Evolutionary conservation across 30 jellyfish, hydroid and myxozoan species (phyloP).

Genomic region (Turritopsis dohrnii): DNA sequence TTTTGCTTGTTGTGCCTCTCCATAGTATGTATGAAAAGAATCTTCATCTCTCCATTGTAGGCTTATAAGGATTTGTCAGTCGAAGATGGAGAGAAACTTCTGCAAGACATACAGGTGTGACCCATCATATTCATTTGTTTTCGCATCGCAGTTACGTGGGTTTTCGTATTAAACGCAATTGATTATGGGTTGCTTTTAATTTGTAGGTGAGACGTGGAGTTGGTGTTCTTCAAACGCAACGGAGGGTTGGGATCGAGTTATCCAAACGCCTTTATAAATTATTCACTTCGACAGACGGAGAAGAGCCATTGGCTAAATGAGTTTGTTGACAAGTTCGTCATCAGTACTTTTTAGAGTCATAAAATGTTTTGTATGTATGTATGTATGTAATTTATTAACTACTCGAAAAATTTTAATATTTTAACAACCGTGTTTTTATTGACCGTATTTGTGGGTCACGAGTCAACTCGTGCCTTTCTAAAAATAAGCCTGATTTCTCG

Average conservation of each 20-base stretch:
- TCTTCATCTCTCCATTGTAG: background rate
- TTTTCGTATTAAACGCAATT: background rate
- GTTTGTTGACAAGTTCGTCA: background rate
- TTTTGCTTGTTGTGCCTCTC: too few relatives aligned
- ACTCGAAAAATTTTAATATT: too few relatives aligned
- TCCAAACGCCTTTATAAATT: conserved; percentile 55
- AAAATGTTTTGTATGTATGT: too few relatives aligned
- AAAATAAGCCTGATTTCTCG: too few relatives aligned
- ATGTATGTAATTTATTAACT: too few relatives aligned
- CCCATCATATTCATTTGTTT: too few relatives aligned
- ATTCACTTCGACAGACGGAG: conserved; percentile 50
- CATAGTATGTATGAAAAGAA: background rate
- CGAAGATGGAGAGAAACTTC: conserved; percentile 40
- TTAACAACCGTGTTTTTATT: too few relatives aligned
- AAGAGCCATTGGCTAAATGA: conserved; percentile 53
- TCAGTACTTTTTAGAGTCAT: background rate
- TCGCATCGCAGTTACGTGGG: background rate
- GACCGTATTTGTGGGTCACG: too few relatives aligned
- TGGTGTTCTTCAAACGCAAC: conserved; percentile 81
- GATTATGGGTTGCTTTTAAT: background rate
- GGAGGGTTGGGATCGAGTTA: conserved; percentile 92
- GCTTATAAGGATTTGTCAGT: conserved; percentile 23
- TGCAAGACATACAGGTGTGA: conserved; percentile 75
- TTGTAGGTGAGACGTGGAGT: conserved; percentile 87
- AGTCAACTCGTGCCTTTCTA: too few relatives aligned